Evolutionary conservation across 92 coral and sea anemone genomes (phyloP).

Genomic region (Actinernus sp.): DNA sequence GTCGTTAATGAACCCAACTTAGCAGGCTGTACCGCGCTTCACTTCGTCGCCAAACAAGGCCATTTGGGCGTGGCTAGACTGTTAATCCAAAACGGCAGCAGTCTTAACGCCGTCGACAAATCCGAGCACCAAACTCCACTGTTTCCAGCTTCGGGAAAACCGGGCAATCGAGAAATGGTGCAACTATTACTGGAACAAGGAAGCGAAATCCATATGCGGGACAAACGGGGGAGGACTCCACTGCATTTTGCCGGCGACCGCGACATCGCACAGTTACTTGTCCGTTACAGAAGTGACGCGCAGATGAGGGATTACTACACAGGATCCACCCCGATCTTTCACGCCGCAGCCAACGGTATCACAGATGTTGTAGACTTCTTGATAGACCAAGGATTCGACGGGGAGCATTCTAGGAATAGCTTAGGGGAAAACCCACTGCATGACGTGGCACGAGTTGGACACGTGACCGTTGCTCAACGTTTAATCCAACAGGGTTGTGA

Average conservation of each 20-base stretch:
- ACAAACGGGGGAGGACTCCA: constrained; percentile 59
- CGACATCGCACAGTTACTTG: constrained; percentile 52
- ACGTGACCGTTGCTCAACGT: constrained; percentile 45
- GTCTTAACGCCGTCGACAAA: constrained; percentile 32
- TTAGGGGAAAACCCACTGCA: constrained; percentile 72
- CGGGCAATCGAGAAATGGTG: constrained; percentile 45
- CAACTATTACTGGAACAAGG: constrained; percentile 51
- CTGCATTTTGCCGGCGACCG: constrained; percentile 58
- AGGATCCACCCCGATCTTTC: constrained; percentile 69
- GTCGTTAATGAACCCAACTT: constrained; percentile 51
- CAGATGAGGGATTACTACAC: constrained; percentile 54
- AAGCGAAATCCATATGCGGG: constrained; percentile 28
- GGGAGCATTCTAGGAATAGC: constrained; percentile 18
- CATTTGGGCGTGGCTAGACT: constrained; percentile 40
- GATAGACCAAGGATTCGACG: constrained; percentile 47
- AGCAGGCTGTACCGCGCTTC: constrained; percentile 62
- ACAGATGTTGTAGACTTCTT: constrained; percentile 57
- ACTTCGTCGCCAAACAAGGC: constrained; percentile 66
- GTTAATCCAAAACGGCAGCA: constrained; percentile 49
- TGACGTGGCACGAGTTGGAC: constrained; percentile 68
- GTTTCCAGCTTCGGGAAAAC: constrained; percentile 60
- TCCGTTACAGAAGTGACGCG: constrained; percentile 46
- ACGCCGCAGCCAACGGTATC: constrained; percentile 64
- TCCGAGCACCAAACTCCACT: constrained; percentile 65
- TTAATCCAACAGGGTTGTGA: constrained; percentile 53